phyloP scores from a whole-genome alignment of 2,113 vertebrate species.

The Hippocampus comes region DNA sequence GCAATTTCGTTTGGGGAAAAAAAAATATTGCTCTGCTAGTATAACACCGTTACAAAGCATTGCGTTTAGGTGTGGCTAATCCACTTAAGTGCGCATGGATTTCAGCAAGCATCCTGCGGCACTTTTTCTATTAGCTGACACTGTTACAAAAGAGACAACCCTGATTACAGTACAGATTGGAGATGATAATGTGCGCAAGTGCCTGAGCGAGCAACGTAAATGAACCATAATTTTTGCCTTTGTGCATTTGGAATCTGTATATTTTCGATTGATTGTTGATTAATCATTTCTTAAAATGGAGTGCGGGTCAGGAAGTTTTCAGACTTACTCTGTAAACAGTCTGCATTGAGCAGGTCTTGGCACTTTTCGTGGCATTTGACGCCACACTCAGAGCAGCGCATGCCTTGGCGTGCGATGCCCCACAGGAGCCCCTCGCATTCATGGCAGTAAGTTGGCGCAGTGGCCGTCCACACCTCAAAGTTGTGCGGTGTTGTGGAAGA shows the following conservation, averaged over 20 bases:
- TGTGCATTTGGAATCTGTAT: not conserved
- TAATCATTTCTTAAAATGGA: not conserved
- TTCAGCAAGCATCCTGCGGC: conserved; percentile 32
- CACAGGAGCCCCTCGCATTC: conserved; percentile 96
- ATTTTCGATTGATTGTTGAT: not conserved
- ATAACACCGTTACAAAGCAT: conserved; percentile 27
- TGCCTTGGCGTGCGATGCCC: conserved; percentile 96
- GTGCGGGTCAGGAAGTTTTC: not conserved
- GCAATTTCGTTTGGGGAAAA: conserved; percentile 28
- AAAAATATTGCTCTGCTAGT: conserved; percentile 12
- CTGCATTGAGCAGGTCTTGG: conserved; percentile 95
- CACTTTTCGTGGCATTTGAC: conserved; percentile 99
- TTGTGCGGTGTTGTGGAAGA: conserved; percentile 96
- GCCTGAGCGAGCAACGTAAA: conserved; percentile 16
- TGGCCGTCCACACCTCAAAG: conserved; percentile 97
- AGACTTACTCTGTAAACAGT: conserved; percentile 94
- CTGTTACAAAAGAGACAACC: conserved; percentile 27
- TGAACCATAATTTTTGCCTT: conserved; percentile 7
- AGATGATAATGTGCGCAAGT: conserved; percentile 18
- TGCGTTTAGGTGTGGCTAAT: conserved; percentile 52
- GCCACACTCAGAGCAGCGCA: conserved; percentile 93
- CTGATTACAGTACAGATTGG: conserved; percentile 51
- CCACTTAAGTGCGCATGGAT: conserved; percentile 44
- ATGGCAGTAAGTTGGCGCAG: conserved; percentile 94
- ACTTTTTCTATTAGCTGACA: conserved; percentile 28